phyloP scores from a whole-genome alignment of 2,797 vertebrate species.

The Pelodytes ibericus region DNA sequence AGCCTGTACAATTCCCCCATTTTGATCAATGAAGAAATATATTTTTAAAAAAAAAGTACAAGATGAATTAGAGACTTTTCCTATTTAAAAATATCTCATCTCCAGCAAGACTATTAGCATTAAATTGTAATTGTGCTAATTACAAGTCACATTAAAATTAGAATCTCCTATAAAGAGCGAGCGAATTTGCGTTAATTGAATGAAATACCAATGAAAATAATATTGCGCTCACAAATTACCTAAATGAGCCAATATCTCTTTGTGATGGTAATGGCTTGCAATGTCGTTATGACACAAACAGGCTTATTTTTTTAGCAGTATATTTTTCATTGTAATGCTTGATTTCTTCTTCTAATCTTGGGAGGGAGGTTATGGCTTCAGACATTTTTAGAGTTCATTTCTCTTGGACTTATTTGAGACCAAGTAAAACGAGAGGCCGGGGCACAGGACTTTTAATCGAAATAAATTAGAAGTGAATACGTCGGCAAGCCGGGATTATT shows the following conservation, averaged over 20 bases:
- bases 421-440: not conserved
- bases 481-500: no score
- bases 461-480: not conserved
- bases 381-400: conserved; percentile 38
- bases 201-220: conserved; percentile 85
- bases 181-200: conserved; percentile 84
- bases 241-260: conserved; percentile 85
- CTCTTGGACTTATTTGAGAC: not conserved
- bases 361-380: conserved; percentile 57
- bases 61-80: not conserved
- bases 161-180: conserved; percentile 84
- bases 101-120: conserved; percentile 84
- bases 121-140: conserved; percentile 90
- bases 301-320: conserved; percentile 67
- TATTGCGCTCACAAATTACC: conserved; percentile 81
- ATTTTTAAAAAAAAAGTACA: not conserved
- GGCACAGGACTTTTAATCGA: no score
- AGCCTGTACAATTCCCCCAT: not conserved
- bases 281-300: conserved; percentile 75
- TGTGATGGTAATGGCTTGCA: conserved; percentile 76
- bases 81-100: conserved; percentile 67
- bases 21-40: not conserved
- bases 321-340: conserved; percentile 61
- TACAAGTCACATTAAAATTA: conserved; percentile 89
- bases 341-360: conserved; percentile 65